Base-by-base conservation (phyloP, 2,113 vertebrate genomes). In the Hyla sarda region DNA sequence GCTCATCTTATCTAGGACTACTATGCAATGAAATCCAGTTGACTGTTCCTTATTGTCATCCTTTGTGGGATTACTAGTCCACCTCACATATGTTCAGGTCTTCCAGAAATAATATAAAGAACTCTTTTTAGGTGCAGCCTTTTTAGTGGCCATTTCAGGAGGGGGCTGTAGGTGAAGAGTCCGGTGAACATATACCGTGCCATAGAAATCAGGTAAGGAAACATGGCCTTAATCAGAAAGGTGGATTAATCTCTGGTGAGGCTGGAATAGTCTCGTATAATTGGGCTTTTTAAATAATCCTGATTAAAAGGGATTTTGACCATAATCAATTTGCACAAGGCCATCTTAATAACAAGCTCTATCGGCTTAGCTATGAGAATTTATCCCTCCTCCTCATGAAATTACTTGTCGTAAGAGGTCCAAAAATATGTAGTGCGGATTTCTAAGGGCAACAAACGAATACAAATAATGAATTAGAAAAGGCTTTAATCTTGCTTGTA, bases 251-350 rank as follows among this genome's bases (percentile, higher is more conserved):
- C 65, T 58, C 84, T 56, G 50, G n/a, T 62, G 84, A 73, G 73
- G 84, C 67, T 60, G 77, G 91, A 92, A 92, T 90, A 90, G 89
- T 90, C 91, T 91, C 80, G 91, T 91, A 91, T 92, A 91, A 93
- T 91, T 93, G 89, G 90, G 90, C 92, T 93, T 92, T 92, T 92
- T 88, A 92, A 92, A 92, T 91, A 93, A 93, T 92, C 90, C 90
- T 90, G 89, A 90, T 92, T 92, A 91, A 91, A 91, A 91, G 91
- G 89, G 92, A 92, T 92, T 93, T 91, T 90, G 90, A 90, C 90
- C 91, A 91, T 93, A 93, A 93, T 92, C 91, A 93, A 91, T 92
- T 93, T 90, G 90, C 89, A 88, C 88, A 88, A 83, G 88, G 74
- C 89, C 89, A 90, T 91, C 90, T 92, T 91, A 93, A 90, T 91